Evolutionary conservation across 2,797 vertebrate genomes (phyloP).

Genomic region (Chelon labrosus): DNA sequence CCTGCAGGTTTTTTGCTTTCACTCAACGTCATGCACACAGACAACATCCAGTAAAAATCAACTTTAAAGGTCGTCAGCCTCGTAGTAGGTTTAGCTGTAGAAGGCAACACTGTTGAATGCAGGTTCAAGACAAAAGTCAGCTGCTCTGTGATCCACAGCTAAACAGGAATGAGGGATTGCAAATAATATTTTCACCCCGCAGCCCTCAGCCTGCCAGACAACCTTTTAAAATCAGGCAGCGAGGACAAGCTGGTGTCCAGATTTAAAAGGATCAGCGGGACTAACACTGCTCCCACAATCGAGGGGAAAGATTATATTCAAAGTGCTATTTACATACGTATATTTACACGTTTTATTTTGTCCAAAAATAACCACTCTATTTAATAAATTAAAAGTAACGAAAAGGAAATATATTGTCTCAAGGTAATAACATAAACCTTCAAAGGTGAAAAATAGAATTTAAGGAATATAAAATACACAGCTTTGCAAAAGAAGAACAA

Average conservation of each 20-base stretch:
- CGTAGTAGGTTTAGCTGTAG: conserved; percentile 43
- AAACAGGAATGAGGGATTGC: conserved; percentile 35
- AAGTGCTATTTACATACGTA: conserved; percentile 59
- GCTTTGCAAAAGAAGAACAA: conserved; percentile 42
- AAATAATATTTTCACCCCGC: conserved; percentile 32
- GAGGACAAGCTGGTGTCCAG: conserved; percentile 52
- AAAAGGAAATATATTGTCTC: conserved; percentile 54
- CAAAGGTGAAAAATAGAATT: conserved; percentile 76
- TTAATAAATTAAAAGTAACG: conserved; percentile 74
- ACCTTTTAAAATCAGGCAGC: conserved; percentile 25
- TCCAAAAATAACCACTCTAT: conserved; percentile 73
- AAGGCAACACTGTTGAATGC: conserved; percentile 78
- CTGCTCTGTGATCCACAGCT: conserved; percentile 46
- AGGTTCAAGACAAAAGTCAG: conserved; percentile 54
- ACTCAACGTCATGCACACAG: conserved; percentile 66
- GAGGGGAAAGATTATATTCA: conserved; percentile 47
- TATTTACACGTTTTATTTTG: conserved; percentile 39
- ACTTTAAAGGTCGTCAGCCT: background rate
- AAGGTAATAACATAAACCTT: conserved; percentile 53
- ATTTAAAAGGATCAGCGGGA: conserved; percentile 55
- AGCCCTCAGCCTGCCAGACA: conserved; percentile 18
- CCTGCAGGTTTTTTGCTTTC: conserved; percentile 39
- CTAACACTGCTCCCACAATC: conserved; percentile 26
- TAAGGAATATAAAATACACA: conserved; percentile 76
- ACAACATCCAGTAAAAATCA: conserved; percentile 47